phyloP scores from a whole-genome alignment of 1,140 invertebrate species.

The Drosophila virilis region DNA sequence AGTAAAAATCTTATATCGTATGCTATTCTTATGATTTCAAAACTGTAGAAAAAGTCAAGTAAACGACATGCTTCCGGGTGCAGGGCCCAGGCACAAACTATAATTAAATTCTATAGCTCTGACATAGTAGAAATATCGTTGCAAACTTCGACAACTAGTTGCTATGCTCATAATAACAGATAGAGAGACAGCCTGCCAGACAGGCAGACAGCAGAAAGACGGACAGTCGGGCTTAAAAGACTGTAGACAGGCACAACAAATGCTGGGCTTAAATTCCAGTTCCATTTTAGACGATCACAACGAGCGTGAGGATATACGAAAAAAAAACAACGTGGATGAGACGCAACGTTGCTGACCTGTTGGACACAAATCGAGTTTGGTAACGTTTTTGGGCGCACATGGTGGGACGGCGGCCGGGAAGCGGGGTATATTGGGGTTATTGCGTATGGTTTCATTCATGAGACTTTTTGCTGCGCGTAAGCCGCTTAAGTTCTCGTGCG shows the following conservation, averaged over 20 bases:
- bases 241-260: slow-evolving; percentile 21
- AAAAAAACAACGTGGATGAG: background rate
- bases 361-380: slow-evolving; percentile 61
- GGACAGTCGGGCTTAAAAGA: slow-evolving; percentile 3
- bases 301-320: slow-evolving; percentile 13
- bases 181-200: slow-evolving; percentile 9
- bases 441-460: slow-evolving; percentile 69
- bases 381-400: background rate
- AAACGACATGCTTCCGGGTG: too few species aligned
- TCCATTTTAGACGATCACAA: slow-evolving; percentile 50
- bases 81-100: too few species aligned
- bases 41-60: too few species aligned
- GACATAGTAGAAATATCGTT: too few species aligned
- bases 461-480: slow-evolving; percentile 53
- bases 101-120: too few species aligned
- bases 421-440: slow-evolving; percentile 8
- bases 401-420: background rate
- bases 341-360: slow-evolving; percentile 30
- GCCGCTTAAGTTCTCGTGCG: slow-evolving; percentile 70
- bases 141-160: slow-evolving; percentile 6
- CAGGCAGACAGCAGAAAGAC: slow-evolving; percentile 6
- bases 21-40: too few species aligned
- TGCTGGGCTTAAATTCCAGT: slow-evolving; percentile 70
- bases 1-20: too few species aligned
- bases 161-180: slow-evolving; percentile 7